Evolutionary conservation across 2,888 invertebrate species (phyloP).

Genomic region (Dryadula phaetusa): DNA sequence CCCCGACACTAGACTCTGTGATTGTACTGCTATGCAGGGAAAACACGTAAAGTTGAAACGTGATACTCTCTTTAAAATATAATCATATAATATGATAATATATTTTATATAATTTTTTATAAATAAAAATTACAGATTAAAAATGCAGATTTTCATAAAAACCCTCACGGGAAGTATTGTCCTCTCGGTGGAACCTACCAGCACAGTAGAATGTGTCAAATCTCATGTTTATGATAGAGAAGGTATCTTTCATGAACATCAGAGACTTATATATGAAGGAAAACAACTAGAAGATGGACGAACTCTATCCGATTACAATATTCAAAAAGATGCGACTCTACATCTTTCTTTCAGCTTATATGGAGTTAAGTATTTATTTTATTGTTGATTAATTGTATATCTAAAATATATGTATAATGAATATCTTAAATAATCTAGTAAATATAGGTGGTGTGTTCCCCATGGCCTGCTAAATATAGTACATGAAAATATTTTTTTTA

Average conservation of each 20-base stretch:
- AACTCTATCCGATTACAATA: neutral
- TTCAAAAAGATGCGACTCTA: neutral
- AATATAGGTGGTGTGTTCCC: too few relatives aligned
- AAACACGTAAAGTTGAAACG: too few relatives aligned
- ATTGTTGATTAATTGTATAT: too few relatives aligned
- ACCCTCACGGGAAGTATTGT: neutral
- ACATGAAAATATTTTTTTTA: too few relatives aligned
- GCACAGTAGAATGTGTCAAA: neutral
- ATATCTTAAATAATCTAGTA: too few relatives aligned
- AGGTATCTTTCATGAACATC: constrained; percentile 1
- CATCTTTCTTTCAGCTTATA: neutral
- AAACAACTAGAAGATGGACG: neutral
- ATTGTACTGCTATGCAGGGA: too few relatives aligned
- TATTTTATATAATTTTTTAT: too few relatives aligned
- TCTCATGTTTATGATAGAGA: neutral
- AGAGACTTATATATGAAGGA: neutral
- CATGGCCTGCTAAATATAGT: too few relatives aligned
- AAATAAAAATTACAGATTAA: neutral
- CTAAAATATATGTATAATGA: too few relatives aligned
- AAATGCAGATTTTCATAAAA: neutral
- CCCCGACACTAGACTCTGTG: too few relatives aligned
- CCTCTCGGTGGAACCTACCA: neutral
- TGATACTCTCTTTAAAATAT: too few relatives aligned
- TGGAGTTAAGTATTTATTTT: neutral
- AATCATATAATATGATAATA: too few relatives aligned